Evolutionary conservation across 2,888 invertebrate genomes (phyloP).

Genomic region (Drosophila antonietae): DNA sequence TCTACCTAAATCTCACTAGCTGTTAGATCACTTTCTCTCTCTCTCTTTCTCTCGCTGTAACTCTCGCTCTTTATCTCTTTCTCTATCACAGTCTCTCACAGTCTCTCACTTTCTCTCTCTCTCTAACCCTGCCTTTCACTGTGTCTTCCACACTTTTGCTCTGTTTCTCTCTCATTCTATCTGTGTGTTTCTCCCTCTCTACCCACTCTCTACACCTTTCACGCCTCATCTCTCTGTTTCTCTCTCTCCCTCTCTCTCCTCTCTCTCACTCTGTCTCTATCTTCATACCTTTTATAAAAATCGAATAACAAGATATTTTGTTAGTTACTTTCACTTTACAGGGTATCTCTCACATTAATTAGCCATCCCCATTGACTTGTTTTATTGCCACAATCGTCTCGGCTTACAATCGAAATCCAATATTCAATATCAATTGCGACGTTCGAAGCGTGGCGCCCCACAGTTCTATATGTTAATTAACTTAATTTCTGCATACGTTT

Average conservation of each 20-base stretch:
- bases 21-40: no score
- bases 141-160: no score
- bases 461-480: slow-evolving; percentile 20
- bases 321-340: not conserved
- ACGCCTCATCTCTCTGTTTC: not conserved
- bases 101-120: no score
- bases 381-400: not conserved
- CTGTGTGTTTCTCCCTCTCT: no score
- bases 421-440: slow-evolving; percentile 24
- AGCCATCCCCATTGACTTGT: not conserved
- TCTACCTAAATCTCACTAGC: not conserved
- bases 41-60: not conserved
- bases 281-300: not conserved
- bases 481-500: slow-evolving; percentile 7
- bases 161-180: no score
- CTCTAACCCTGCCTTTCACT: no score
- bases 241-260: not conserved
- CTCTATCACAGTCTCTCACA: no score
- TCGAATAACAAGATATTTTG: not conserved
- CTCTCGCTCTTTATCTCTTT: not conserved
- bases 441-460: slow-evolving; percentile 20
- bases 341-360: not conserved
- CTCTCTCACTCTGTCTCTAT: not conserved
- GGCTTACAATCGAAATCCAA: slow-evolving; percentile 15
- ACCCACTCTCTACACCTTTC: no score